Base-by-base conservation (phyloP, 1,140 invertebrate genomes). In the Drosophila yakuba region DNA sequence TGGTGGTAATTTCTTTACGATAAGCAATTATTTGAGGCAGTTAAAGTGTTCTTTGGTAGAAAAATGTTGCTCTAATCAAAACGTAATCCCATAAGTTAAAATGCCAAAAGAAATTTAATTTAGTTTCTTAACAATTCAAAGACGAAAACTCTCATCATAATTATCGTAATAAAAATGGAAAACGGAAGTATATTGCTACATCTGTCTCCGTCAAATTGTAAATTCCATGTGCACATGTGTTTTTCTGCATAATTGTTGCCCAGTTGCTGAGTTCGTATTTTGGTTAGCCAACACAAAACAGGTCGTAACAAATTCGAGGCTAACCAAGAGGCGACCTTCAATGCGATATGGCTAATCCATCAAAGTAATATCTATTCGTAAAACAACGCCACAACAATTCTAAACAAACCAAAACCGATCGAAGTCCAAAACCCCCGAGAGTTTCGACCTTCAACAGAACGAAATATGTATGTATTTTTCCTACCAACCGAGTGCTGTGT, bases 351-450 rank as follows among this genome's bases (percentile, higher is more conserved):
- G 63, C 56, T 56, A 83, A 88, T 88, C 84, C 80, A 88, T 88
- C 83, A 86, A 88, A 89, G 64, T 64, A 61, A 62, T 47, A 74
- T 74, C 44, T 64, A 50, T 74, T 54, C 64, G 64, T 68, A 84
- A 84, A 76, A 60, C 80, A 84, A 64, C 80, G 80, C 80, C 80
- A 84, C 80, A 84, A 76, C 73, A 84, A 77, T 71, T 59, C 72
- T 56, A 73, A 84, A 80, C 67, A 80, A 74, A 80, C 52, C 67
- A 36, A 63, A 50, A 72, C 66, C 78, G 41, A 64, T 48, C 57
- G 74, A 59, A 63, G 67, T 80, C 80, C 82, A 69, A 83, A 75
- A 74, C 84, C 83, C 79, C 83, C 61, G 83, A 79, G 79, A 54
- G 45, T 23, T 12, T 38, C 36, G 36, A 12, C 57, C 43, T 74